phyloP scores from a whole-genome alignment of 92 coral and sea anemone species.

The Scolanthus callimorphus region DNA sequence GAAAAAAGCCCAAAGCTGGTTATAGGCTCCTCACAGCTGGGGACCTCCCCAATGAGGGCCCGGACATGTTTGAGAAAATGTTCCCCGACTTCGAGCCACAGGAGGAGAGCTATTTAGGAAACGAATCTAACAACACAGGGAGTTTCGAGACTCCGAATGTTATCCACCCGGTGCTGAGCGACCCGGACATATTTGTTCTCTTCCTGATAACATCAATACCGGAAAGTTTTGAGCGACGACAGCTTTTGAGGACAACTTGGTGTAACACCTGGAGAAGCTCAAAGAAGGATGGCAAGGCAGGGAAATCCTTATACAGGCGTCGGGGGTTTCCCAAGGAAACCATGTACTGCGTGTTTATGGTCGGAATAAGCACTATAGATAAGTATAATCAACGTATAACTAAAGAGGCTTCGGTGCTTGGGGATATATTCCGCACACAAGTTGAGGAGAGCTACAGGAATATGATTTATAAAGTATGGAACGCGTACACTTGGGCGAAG shows the following conservation, averaged over 20 bases:
- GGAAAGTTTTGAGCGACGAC: constrained; percentile 22
- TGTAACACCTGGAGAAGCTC: constrained; percentile 33
- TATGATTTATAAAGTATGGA: constrained; percentile 32
- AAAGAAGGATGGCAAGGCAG: constrained; percentile 23
- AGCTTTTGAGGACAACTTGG: constrained; percentile 29
- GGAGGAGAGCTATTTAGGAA: not conserved
- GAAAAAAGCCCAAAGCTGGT: not conserved
- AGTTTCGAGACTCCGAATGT: not conserved
- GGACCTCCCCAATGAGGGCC: constrained; percentile 13
- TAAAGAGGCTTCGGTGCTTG: constrained; percentile 23
- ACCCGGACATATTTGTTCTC: constrained; percentile 23
- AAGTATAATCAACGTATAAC: constrained; percentile 16
- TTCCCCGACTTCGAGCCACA: constrained; percentile 13
- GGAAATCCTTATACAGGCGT: constrained; percentile 19
- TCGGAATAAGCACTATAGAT: constrained; percentile 14
- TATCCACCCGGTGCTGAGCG: constrained; percentile 23
- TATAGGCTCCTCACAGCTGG: constrained; percentile 27
- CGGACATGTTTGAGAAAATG: constrained; percentile 7
- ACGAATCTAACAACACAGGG: not conserved
- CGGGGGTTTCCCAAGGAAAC: constrained; percentile 5
- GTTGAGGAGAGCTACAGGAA: constrained; percentile 17
- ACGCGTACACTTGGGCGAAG: constrained; percentile 26
- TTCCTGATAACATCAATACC: constrained; percentile 27
- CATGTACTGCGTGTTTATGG: constrained; percentile 19
- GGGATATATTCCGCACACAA: constrained; percentile 33